These are phyloP conservation scores for Lepidochrysops patricia DNA, from an alignment of 2,888 invertebrate genomes.

Conservation along the genomic window DNA sequence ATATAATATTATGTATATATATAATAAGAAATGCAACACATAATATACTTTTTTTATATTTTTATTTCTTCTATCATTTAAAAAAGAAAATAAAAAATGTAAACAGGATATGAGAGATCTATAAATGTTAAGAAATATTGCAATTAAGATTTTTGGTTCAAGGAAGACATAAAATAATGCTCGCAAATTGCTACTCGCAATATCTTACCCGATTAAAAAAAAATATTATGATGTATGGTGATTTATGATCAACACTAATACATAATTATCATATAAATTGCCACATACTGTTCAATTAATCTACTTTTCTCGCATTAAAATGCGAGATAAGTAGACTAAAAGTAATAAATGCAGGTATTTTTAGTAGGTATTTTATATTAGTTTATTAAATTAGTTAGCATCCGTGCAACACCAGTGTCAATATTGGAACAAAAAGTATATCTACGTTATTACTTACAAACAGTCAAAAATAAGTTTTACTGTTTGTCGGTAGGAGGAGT, in stretches of 20 bases:
- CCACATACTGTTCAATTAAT: neutral
- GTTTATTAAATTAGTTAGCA: neutral
- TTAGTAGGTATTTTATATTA: neutral
- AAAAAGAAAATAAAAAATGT: neutral
- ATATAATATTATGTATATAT: no score
- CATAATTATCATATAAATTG: neutral
- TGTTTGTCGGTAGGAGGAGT: neutral
- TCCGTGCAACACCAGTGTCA: neutral
- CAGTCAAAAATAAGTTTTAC: no score
- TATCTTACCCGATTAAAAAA: neutral
- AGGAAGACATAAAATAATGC: neutral
- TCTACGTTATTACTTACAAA: no score
- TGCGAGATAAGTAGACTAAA: neutral
- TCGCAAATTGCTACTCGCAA: neutral
- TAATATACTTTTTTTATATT: no score
- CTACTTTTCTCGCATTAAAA: neutral
- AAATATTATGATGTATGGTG: neutral
- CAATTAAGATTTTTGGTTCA: neutral
- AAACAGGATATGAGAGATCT: neutral
- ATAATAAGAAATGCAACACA: no score
- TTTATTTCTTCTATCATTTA: no score
- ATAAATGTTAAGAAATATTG: neutral
- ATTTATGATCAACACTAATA: neutral
- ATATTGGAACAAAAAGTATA: neutral
- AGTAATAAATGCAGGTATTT: no score